A percentile compares a stretch with the other conserved stretches of the same genome.
These are phyloP conservation scores for Cryptotermes secundus DNA, from an alignment of 1,140 invertebrate species.

Conservation along the genomic window DNA sequence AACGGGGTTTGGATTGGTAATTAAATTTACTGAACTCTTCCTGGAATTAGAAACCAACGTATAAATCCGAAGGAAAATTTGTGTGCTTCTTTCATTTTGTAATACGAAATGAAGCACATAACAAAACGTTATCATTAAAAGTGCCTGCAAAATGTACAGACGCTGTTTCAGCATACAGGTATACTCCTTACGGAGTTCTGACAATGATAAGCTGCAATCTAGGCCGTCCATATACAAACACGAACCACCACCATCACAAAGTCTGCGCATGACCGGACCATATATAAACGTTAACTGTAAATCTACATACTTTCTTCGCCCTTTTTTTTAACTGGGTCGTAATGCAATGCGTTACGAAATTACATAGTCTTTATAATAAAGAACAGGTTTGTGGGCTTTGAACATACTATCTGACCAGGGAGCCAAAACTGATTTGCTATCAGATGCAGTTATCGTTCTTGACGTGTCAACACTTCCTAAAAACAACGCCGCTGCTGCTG, in stretches of 20 bases:
- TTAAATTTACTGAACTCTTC: too few relatives aligned
- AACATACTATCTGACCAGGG: neutral
- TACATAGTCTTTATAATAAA: neutral
- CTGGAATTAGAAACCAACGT: too few relatives aligned
- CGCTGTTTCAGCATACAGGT: too few relatives aligned
- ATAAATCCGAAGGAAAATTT: too few relatives aligned
- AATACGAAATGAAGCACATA: too few relatives aligned
- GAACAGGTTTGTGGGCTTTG: neutral
- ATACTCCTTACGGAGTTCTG: too few relatives aligned
- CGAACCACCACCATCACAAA: neutral
- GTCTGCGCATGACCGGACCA: neutral
- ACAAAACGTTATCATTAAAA: too few relatives aligned
- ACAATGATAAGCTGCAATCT: neutral
- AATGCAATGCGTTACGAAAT: neutral
- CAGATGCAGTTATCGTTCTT: constrained; percentile 5
- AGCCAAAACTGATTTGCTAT: neutral
- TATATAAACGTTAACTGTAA: neutral
- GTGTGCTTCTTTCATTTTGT: too few relatives aligned
- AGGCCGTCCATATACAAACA: neutral
- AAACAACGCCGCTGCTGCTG: neutral
- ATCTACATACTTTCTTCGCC: neutral
- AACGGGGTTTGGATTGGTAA: too few relatives aligned
- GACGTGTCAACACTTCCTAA: neutral
- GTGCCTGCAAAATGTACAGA: too few relatives aligned
- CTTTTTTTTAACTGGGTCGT: neutral